Evolutionary conservation across 2,113 vertebrate genomes (phyloP), one percentile per base, ranked within the genome.

Genomic region (Syngnathoides biaculeatus): DNA sequence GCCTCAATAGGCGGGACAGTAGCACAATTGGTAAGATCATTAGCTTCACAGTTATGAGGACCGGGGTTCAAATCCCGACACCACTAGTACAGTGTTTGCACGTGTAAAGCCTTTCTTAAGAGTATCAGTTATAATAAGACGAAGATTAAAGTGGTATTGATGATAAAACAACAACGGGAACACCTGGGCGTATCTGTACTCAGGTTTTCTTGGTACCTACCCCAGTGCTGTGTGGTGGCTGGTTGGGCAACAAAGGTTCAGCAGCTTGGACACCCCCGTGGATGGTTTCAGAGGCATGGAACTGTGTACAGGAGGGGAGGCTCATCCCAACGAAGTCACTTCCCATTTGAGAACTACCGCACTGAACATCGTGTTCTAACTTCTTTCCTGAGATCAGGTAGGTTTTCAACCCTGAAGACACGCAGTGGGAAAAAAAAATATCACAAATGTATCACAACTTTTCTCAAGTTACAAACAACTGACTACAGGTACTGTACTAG

Each of bases 321-420:
- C 0, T 85, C 27, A 71, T 60, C 87, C 83, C 89, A 71, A 62
- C 53, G 0, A 82, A 67, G 68, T 95, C 93, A 67, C 85, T 85
- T 38, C 91, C 80, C 0, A 82, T 64, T 57, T 94, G 94, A 1
- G 93, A 89, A 38, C 94, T 95, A 89, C 90, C 92, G 81, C 94
- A 96, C 15, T 87, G 92, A 30, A 88, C 81, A 24, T 91, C 92
- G 70, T 92, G 89, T 79, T 93, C 87, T 50, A 81, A 77, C 90
- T 93, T 94, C 89, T 92, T 93, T 59, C 96, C 96, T 6, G 96
- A 96, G 86, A 98, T 98, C 90, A 98, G 92, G 83, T 94, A 98
- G 30, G 96, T 98, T 90, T 95, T 95, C 81, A 97, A 82, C 65
- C 95, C 96, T 98, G 79, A 60, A 82, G 7, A 75, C 50, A 78